Percentiles rank a stretch among this genome's conserved stretches.
Conservation (phyloP, 2,888 invertebrate species). For the Sepiola atlantica region DNA sequence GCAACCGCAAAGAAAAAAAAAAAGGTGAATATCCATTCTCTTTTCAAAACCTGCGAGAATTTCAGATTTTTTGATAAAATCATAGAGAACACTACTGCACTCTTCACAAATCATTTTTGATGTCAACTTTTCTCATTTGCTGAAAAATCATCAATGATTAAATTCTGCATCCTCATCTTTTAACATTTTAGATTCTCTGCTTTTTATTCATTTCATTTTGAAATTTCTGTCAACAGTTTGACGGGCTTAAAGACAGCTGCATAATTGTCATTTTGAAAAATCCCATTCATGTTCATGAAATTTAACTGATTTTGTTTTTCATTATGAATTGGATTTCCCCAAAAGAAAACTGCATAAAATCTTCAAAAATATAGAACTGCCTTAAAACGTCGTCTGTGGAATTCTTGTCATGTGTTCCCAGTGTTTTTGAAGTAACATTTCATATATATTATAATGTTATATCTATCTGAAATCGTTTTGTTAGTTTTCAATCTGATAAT, state of each 20-base stretch:
- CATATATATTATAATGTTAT: not conserved
- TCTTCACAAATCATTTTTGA: not conserved
- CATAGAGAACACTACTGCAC: not conserved
- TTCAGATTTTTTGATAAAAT: not conserved
- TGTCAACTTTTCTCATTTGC: not conserved
- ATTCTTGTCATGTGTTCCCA: not conserved
- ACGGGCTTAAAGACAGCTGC: not conserved
- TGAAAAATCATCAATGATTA: not conserved
- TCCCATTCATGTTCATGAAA: not conserved
- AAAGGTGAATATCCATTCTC: not conserved
- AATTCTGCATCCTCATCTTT: not conserved
- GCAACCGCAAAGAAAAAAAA: not conserved
- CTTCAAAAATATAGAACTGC: not conserved
- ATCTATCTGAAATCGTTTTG: not conserved
- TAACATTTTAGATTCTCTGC: not conserved
- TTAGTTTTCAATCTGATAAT: not conserved
- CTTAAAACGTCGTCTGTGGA: not conserved
- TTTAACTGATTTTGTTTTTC: not conserved
- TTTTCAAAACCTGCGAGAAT: not conserved
- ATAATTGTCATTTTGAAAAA: not conserved
- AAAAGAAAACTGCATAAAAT: not conserved
- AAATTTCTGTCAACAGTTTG: not conserved
- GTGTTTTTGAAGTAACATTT: not conserved
- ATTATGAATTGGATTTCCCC: not conserved
- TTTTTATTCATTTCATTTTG: not conserved